Evolutionary conservation across 1,140 invertebrate genomes (phyloP), one percentile per base, ranked within the genome.

Genomic region (Drosophila cardini): DNA sequence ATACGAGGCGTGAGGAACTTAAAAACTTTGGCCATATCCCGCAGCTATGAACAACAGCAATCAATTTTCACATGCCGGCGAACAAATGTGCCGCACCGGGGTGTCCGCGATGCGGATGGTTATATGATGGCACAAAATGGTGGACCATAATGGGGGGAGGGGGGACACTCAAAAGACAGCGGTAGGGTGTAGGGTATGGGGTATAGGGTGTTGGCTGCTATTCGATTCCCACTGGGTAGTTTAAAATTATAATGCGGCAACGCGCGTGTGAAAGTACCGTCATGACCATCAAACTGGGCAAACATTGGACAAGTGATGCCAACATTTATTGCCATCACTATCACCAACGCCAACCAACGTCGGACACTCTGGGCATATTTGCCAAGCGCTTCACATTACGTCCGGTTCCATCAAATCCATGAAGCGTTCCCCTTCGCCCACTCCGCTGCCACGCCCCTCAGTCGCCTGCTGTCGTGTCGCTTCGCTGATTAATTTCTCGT

Each of bases 1-100:
- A 11, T 26, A 30, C 55, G 46, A 45, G 70, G 74, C 73, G 43
- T 67, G 62, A 67, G 79, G 76, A 86, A 87, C 83, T 86, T 87
- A 82, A 86, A 86, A 86, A 86, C 82, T 86, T 86, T 86, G 79
- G 83, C 82, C 82, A 86, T 86, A 86, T 87, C 82, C 82, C 82
- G 82, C 82, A 87, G 82, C 82, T 86, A 86, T 86, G 82, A 86
- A 86, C 82, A 86, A 86, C 82, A 86, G 82, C 82, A 86, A 86
- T 86, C 82, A 86, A 86, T 86, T 86, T 86, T 86, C 82, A 86
- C 82, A 86, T 86, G 82, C 82, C 82, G 82, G 64, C 83, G 72
- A 86, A 86, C 82, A 86, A 86, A 86, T 86, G 82, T 86, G 82
- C 82, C 82, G 75, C 82, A 78, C 76, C 72, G 70, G 80, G 82